Evolutionary conservation across 2,888 invertebrate genomes (phyloP).

Genomic region (Dendrolimus houi): DNA sequence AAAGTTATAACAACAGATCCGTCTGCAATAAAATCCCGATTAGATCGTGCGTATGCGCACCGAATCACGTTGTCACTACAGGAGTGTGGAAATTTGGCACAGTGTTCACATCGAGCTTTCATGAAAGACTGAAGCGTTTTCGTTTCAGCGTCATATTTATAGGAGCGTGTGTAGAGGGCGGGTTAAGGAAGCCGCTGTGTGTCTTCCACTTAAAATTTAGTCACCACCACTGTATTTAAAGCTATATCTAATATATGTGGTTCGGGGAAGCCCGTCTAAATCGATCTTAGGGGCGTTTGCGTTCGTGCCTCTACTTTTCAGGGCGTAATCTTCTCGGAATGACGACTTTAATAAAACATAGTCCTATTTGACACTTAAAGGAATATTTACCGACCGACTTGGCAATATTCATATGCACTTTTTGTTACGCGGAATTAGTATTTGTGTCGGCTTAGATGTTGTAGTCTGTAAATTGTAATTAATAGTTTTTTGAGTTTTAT

Average conservation of each 20-base stretch:
- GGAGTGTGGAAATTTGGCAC: conserved; percentile 53
- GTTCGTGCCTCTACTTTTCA: background rate
- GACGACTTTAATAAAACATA: background rate
- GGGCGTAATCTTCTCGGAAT: background rate
- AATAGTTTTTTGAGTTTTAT: no score
- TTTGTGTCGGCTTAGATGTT: background rate
- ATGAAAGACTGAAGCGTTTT: conserved; percentile 62
- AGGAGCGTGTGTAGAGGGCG: conserved; percentile 49
- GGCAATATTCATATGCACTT: background rate
- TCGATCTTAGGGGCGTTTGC: conserved; percentile 15
- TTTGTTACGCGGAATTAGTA: background rate
- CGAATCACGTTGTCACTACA: conserved; percentile 53
- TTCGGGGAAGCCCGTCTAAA: conserved; percentile 68
- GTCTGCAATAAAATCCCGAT: background rate
- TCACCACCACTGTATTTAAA: conserved; percentile 52
- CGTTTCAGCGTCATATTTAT: conserved; percentile 65
- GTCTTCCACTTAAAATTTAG: conserved; percentile 58
- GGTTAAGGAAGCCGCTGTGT: conserved; percentile 53
- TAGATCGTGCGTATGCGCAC: conserved; percentile 25
- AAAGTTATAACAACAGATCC: conserved; percentile 1
- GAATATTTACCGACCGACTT: background rate
- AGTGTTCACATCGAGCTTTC: conserved; percentile 51
- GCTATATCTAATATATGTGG: conserved; percentile 38
- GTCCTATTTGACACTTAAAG: background rate
- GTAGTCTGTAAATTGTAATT: background rate